Conservation (phyloP, 2,797 vertebrate species). For the Myripristis jacobus region DNA sequence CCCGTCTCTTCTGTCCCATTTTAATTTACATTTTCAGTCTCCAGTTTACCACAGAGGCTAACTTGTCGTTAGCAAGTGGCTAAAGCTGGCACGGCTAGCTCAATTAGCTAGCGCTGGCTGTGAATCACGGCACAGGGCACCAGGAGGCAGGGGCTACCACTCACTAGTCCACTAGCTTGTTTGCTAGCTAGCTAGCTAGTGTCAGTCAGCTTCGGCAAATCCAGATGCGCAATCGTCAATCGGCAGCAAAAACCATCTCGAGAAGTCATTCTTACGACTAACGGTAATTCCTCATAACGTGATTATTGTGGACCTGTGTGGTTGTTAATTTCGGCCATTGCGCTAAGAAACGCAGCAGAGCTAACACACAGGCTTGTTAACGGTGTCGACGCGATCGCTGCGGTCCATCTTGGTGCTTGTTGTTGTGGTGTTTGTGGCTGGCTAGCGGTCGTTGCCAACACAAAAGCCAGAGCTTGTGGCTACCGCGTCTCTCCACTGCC, state of each 20-base stretch:
- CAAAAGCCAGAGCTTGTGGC: conserved; percentile 58
- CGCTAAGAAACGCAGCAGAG: background rate
- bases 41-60: conserved; percentile 39
- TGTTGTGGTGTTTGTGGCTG: conserved; percentile 66
- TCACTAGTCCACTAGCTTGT: conserved; percentile 40
- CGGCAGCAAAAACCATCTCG: conserved; percentile 23
- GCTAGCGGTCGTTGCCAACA: conserved; percentile 60
- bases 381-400: background rate
- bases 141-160: conserved; percentile 12
- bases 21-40: conserved; percentile 62
- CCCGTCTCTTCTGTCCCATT: conserved; percentile 74
- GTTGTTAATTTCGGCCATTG: background rate
- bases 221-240: conserved; percentile 76
- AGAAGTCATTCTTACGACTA: conserved; percentile 10
- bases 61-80: conserved; percentile 3
- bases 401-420: conserved; percentile 37
- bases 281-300: background rate
- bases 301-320: background rate
- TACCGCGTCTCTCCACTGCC: conserved; percentile 43
- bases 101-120: conserved; percentile 15
- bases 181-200: conserved; percentile 22
- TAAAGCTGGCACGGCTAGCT: conserved; percentile 23
- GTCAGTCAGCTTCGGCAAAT: conserved; percentile 53
- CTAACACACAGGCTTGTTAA: background rate
- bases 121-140: conserved; percentile 26